These are phyloP conservation scores for Lepidurus apus DNA, from an alignment of 1,140 invertebrate species.

Conservation along the genomic window DNA sequence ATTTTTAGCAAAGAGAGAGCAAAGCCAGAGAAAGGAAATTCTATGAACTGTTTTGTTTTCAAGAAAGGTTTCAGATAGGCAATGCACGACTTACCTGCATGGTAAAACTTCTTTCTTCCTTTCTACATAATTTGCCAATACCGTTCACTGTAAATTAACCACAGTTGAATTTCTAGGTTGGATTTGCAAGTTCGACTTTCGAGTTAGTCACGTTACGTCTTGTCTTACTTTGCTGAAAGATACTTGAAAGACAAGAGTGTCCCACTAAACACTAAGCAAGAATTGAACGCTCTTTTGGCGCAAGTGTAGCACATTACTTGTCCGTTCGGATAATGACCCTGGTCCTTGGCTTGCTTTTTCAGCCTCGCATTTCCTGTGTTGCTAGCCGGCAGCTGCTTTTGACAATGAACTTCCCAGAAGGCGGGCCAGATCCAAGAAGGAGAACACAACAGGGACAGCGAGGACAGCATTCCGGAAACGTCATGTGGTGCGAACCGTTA, in stretches of 20 bases:
- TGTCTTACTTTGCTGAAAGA: neutral
- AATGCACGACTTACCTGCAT: conserved; percentile 1
- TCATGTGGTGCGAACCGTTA: neutral
- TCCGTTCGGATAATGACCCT: conserved; percentile 17
- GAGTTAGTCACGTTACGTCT: neutral
- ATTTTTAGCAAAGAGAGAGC: too few species aligned
- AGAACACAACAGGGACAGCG: neutral
- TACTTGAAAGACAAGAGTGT: too few species aligned
- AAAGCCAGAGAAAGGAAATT: too few species aligned
- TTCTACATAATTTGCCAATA: neutral
- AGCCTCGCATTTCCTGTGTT: neutral
- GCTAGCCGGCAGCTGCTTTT: neutral
- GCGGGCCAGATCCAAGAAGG: neutral
- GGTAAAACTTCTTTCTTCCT: neutral
- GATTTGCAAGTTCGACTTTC: neutral
- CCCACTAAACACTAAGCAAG: too few species aligned
- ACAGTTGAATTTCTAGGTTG: neutral
- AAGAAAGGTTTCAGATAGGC: neutral
- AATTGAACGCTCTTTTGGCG: neutral
- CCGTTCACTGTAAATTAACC: too few species aligned
- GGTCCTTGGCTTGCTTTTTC: neutral
- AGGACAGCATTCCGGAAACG: conserved; percentile 6
- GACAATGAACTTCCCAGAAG: neutral
- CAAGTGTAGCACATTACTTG: conserved; percentile 2
- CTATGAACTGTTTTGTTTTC: too few species aligned